Evolutionary conservation across 2,113 vertebrate species (phyloP).

Genomic region (Thamnaconus septentrionalis): DNA sequence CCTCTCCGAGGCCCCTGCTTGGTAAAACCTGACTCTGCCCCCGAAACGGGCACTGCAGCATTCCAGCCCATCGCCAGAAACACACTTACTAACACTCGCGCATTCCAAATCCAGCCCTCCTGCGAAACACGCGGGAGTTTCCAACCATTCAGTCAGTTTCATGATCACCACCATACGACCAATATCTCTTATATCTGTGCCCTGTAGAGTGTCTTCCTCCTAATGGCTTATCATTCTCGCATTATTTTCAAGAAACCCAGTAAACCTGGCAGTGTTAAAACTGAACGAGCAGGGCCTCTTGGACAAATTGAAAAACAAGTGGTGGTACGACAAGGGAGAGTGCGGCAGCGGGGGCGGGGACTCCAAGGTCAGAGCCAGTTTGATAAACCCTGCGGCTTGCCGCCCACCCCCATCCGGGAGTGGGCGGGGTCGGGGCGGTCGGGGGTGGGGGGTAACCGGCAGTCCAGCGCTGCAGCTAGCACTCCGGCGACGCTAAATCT

Average conservation of each 20-base stretch:
- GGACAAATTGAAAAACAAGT: constrained; percentile 99
- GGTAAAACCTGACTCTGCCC: constrained; percentile 70
- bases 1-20: constrained; percentile 61
- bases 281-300: constrained; percentile 99
- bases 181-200: constrained; percentile 59
- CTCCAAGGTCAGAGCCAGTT: constrained; percentile 99
- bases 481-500: constrained; percentile 60
- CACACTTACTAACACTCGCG: constrained; percentile 46
- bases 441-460: constrained; percentile 93
- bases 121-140: constrained; percentile 59
- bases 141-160: constrained; percentile 45
- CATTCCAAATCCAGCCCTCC: constrained; percentile 48
- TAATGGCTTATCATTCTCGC: constrained; percentile 84
- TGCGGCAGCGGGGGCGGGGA: constrained; percentile 99
- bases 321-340: constrained; percentile 99
- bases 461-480: constrained; percentile 70
- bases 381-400: constrained; percentile 87
- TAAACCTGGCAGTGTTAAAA: constrained; percentile 99
- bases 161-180: constrained; percentile 64
- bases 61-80: constrained; percentile 50
- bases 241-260: constrained; percentile 97
- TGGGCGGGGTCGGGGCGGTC: constrained; percentile 65
- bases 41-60: constrained; percentile 50
- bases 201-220: constrained; percentile 60
- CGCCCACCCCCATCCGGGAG: constrained; percentile 81